Evolutionary conservation across 1,140 invertebrate genomes (phyloP), one percentile per base, ranked within the genome.

Genomic region (Vanessa atalanta): DNA sequence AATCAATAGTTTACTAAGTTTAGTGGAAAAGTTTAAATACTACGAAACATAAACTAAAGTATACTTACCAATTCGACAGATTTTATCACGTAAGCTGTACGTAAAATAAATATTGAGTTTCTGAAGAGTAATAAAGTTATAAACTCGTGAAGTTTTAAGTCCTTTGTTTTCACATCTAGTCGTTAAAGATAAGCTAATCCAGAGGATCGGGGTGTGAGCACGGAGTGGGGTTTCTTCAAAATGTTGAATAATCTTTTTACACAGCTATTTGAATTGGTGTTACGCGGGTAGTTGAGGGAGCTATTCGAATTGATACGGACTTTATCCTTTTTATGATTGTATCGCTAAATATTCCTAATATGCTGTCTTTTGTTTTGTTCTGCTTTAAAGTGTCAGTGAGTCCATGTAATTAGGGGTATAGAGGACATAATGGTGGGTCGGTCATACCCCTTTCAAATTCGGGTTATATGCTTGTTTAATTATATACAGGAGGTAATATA

Each of bases 161-260:
- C 20, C 23, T 61, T 61, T 69, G 60, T 69, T 68, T 74, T 64
- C 66, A 55, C 65, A 47, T 61, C 48, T 71, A 48, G 47, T 71
- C 69, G 70, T 37, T 13, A 48, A 55, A 69, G 72, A 74, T 74
- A 74, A 50, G 67, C 60, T 74, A 65, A 74, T 74, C 72, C 66
- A 9, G 15, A 43, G 66, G 60, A 65, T 74, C 37, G 63, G 31
- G 23, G 14, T 16, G 67, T 14, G 43, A 20, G 50, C 72, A 74
- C 72, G 72, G 11, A 61, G 55, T 57, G 57, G 51, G 66, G 23
- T 64, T 74, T 61, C 61, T 71, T 71, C 63, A 37, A 9, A 72
- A 74, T 15, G 50, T 43, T 43, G 23, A 16, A 57, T 57, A 57
- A 47, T 69, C 53, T 69, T 69, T 57, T 69, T 51, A 60, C 37